Conservation (phyloP, 2,888 invertebrate species). For the Synergus gifuensis region DNA sequence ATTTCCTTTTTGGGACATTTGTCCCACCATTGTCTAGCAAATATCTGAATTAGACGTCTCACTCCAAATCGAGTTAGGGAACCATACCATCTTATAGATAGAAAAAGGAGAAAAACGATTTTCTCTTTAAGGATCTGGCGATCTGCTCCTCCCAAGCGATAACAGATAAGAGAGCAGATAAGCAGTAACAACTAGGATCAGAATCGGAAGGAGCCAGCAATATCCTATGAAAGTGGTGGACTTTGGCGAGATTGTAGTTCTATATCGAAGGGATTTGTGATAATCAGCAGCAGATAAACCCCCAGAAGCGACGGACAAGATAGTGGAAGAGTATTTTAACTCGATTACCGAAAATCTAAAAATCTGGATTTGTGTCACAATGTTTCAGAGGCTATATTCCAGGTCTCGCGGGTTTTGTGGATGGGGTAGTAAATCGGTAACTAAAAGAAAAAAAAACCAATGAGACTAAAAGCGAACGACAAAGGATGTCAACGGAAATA, state of each 20-base stretch:
- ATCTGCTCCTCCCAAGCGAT: conserved; percentile 6
- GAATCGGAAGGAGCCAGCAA: background rate
- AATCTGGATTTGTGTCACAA: background rate
- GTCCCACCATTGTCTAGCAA: background rate
- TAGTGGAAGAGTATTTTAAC: conserved; percentile 45
- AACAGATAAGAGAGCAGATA: background rate
- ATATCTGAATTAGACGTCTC: background rate
- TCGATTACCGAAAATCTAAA: conserved; percentile 55
- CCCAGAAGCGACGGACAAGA: conserved; percentile 5
- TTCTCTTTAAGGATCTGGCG: conserved; percentile 21
- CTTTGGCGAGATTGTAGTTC: background rate
- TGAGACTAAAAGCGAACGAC: background rate
- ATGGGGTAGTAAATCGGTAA: background rate
- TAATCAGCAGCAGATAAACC: conserved; percentile 22
- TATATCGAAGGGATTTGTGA: conserved; percentile 11
- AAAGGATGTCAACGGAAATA: background rate
- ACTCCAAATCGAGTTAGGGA: background rate
- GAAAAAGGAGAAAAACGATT: background rate
- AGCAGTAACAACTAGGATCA: background rate
- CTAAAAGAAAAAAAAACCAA: background rate
- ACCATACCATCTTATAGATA: background rate
- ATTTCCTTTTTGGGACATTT: background rate
- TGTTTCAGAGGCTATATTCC: background rate
- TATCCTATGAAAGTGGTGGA: conserved; percentile 9
- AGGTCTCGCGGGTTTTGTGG: background rate